A percentile compares a stretch with the other conserved stretches of the same genome.
Conservation (phyloP, 2,888 invertebrate genomes). For the Orchesella flavescens region DNA sequence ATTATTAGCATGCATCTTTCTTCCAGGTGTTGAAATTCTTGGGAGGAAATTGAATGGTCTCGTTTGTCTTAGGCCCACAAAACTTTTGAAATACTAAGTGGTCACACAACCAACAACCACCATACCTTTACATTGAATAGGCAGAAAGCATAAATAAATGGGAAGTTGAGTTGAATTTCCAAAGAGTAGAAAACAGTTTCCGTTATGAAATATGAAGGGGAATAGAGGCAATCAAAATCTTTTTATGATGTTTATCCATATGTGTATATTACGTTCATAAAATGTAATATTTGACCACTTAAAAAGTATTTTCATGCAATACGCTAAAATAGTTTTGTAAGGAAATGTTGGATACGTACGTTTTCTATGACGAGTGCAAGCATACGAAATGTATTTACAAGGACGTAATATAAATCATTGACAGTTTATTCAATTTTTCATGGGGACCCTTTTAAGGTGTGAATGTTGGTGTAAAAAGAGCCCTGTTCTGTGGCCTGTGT, state of each 20-base stretch:
- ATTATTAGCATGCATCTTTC: no score
- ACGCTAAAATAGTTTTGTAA: no score
- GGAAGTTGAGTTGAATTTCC: no score
- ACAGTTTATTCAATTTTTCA: background rate
- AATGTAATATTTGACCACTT: background rate
- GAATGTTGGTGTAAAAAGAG: constrained; percentile 45
- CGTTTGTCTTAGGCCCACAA: no score
- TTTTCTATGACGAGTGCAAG: background rate
- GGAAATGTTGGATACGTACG: no score
- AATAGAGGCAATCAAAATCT: background rate
- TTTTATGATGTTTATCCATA: background rate
- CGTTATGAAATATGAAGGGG: background rate
- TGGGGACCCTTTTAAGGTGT: constrained; percentile 57
- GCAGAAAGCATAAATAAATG: no score
- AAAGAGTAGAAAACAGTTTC: no score
- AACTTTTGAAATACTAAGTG: no score
- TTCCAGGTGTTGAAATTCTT: no score
- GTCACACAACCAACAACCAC: no score
- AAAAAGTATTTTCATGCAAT: background rate
- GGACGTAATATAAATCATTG: background rate
- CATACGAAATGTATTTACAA: background rate
- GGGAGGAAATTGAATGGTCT: no score
- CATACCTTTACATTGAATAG: no score
- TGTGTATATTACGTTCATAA: background rate
- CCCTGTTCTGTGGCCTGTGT: constrained; percentile 9